Evolutionary conservation across 1,140 invertebrate species (phyloP), one percentile per base, ranked within the genome.

Genomic region (Drosophila baimaii): DNA sequence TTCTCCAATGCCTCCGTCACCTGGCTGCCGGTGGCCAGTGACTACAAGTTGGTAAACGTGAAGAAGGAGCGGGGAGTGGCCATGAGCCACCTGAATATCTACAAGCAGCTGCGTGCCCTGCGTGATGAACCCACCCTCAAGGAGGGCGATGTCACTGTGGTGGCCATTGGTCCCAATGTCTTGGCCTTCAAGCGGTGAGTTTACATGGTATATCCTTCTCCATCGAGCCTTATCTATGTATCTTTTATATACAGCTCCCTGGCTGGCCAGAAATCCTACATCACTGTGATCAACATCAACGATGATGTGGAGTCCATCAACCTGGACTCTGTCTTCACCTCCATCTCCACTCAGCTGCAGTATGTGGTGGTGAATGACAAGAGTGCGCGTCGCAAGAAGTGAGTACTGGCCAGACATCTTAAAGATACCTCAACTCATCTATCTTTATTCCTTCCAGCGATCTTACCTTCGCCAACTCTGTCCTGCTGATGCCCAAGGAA

Each of bases 11-110:
- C 90, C 44, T 79, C 93, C 1, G 93, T 78, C 6, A 95, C 95
- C 2, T 97, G 96, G 95, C 89, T 97, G 10, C 96, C 96, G 2
- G 86, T 95, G 3, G 91, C 94, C 70, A 64, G 90, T 0, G 91
- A 94, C 73, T 95, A 94, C 71, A 77, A 75, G 27, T 66, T 77
- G 15, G 80, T 93, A 9, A 95, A 95, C 79, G 93, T 95, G 0
- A 86, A 93, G 65, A 76, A 64, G 33, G 93, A 94, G 77, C 68
- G 86, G 10, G 75, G 77, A 17, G 79, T 84, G 55, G 44, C 86
- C 6, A 61, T 81, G 0, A 92, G 91, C 55, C 86, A 92, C 56
- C 57, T 92, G 19, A 92, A 91, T 21, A 47, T 92, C 31, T 92
- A 85, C 74, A 92, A 92, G 65, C 79, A 88, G 37, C 63, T 92